Conservation (phyloP, 2,888 invertebrate species). For the Nowickia ferox region DNA sequence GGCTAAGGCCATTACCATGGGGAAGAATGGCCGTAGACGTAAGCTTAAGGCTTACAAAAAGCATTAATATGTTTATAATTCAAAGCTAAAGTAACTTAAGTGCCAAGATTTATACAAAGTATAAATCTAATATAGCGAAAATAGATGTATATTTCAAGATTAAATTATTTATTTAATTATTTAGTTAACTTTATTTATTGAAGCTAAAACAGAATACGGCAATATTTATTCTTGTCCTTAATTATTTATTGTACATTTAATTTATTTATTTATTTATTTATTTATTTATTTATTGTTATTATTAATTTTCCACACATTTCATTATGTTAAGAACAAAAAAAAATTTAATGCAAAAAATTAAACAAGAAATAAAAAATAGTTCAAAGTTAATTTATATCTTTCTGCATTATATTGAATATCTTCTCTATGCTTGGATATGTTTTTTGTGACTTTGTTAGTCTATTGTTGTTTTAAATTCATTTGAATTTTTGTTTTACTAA, state of each 20-base stretch:
- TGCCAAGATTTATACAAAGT: slow-evolving; percentile 71
- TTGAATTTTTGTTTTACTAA: slow-evolving; percentile 60
- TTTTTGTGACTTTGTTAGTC: slow-evolving; percentile 4
- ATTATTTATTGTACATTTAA: slow-evolving; percentile 39
- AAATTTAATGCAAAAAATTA: slow-evolving; percentile 23
- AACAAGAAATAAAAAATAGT: slow-evolving; percentile 37
- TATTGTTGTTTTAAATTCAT: slow-evolving; percentile 42
- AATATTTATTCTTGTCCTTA: slow-evolving; percentile 1
- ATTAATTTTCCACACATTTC: slow-evolving; percentile 66
- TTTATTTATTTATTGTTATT: slow-evolving; percentile 68
- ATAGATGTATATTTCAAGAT: slow-evolving; percentile 52
- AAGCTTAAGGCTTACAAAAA: slow-evolving; percentile 68
- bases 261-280: slow-evolving; percentile 62
- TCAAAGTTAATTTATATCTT: background rate
- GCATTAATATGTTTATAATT: slow-evolving; percentile 21
- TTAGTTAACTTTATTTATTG: slow-evolving; percentile 71
- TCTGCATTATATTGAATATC: background rate
- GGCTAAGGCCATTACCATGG: slow-evolving; percentile 84
- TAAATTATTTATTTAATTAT: slow-evolving; percentile 66
- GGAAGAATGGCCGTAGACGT: slow-evolving; percentile 74
- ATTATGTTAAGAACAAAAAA: slow-evolving; percentile 41
- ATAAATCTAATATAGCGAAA: slow-evolving; percentile 62
- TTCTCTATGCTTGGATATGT: slow-evolving; percentile 1
- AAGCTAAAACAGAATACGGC: slow-evolving; percentile 15
- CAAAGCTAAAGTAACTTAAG: slow-evolving; percentile 54